Percentiles rank a stretch among this genome's conserved stretches.
These are phyloP conservation scores for Metacarcinus magister DNA, from an alignment of 2,888 invertebrate species.

Conservation along the genomic window DNA sequence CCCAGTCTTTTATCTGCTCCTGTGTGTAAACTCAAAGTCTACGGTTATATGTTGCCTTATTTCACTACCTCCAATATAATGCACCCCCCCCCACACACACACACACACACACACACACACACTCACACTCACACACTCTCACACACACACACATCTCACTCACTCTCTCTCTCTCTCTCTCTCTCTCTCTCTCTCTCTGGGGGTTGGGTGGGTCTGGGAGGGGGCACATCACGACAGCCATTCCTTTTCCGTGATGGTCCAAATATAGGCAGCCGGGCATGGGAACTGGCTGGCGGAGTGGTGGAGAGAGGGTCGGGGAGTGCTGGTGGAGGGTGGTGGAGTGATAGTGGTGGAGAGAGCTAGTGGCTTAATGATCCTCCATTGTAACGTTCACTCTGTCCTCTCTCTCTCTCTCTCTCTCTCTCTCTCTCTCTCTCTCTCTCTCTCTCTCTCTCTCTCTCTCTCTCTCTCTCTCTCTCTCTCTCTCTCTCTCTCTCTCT, in stretches of 20 bases:
- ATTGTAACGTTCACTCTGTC: not conserved
- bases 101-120: not conserved
- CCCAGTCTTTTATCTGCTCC: too few species aligned
- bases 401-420: not conserved
- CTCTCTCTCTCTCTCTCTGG: conserved; percentile 49
- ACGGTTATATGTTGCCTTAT: not conserved
- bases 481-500: conserved; percentile 17
- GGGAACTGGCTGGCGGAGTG: not conserved
- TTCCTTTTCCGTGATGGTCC: conserved; percentile 45
- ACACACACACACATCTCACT: not conserved
- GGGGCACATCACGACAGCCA: not conserved
- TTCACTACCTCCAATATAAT: not conserved
- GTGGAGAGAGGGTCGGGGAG: not conserved
- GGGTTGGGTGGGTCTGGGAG: not conserved
- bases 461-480: conserved; percentile 55
- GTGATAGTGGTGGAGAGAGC: conserved; percentile 33
- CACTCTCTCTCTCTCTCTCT: conserved; percentile 56
- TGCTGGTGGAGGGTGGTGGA: not conserved
- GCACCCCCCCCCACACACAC: not conserved
- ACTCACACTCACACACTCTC: not conserved
- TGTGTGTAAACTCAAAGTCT: not conserved
- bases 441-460: conserved; percentile 30
- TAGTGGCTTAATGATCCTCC: conserved; percentile 40
- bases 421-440: conserved; percentile 57
- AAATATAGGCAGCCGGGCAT: conserved; percentile 26